Conservation (phyloP, 2,797 vertebrate genomes). For the Hybognathus amarus region DNA sequence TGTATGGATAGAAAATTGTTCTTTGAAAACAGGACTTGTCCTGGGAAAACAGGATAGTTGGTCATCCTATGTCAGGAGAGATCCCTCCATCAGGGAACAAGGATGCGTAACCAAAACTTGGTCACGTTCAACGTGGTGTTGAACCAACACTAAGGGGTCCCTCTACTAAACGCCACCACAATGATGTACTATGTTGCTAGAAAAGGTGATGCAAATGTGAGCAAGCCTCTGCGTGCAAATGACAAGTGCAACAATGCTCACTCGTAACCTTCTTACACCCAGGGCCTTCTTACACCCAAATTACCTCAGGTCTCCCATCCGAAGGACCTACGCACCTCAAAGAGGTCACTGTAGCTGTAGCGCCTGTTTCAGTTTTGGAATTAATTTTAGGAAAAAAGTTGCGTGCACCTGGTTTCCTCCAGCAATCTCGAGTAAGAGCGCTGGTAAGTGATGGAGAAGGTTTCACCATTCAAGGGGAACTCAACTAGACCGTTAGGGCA, state of each 20-base stretch:
- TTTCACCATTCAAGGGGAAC: too few relatives aligned
- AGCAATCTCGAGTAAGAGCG: background rate
- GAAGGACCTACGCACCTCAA: too few relatives aligned
- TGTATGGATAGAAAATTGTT: too few relatives aligned
- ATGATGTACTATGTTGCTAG: background rate
- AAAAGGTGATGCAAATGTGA: background rate
- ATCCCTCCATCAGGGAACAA: background rate
- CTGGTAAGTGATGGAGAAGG: background rate
- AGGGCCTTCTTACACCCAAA: background rate
- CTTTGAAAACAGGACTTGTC: too few relatives aligned
- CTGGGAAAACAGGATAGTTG: too few relatives aligned
- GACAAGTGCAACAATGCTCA: background rate
- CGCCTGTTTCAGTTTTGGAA: background rate
- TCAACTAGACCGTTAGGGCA: too few relatives aligned
- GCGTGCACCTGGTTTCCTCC: background rate
- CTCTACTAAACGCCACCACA: background rate
- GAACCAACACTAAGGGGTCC: background rate
- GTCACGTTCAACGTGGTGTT: background rate
- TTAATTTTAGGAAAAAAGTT: background rate
- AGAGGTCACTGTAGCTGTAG: too few relatives aligned
- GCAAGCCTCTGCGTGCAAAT: background rate
- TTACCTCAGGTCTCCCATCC: background rate
- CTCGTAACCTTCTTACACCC: background rate
- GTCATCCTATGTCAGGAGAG: background rate
- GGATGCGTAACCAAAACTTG: background rate